Conservation (phyloP, 64 coral and sea anemone genomes). For the Pocillopora verrucosa region DNA sequence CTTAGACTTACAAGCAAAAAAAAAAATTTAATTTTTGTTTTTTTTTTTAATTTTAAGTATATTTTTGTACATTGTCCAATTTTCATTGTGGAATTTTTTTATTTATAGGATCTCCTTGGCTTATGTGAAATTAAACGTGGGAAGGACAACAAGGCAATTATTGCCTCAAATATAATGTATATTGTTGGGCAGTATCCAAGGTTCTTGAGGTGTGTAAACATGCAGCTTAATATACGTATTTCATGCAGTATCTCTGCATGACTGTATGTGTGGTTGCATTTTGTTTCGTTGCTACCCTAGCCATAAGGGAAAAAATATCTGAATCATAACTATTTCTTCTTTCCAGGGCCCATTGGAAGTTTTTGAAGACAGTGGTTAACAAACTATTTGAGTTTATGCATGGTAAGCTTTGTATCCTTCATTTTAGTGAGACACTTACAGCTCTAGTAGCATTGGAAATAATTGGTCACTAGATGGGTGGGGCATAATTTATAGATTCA, state of each 20-base stretch:
- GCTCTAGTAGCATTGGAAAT: no score
- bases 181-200: conserved; percentile 98
- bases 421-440: not conserved
- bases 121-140: conserved; percentile 99
- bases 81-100: not conserved
- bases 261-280: not conserved
- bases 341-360: conserved; percentile 92
- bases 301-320: no score
- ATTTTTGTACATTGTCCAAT: not conserved
- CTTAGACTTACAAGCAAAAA: no score
- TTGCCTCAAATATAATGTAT: conserved; percentile 99
- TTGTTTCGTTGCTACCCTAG: no score
- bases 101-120: conserved; percentile 83
- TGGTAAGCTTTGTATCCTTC: conserved; percentile 51
- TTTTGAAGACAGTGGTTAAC: conserved; percentile 97
- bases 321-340: not conserved
- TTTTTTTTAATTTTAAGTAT: no score
- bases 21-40: no score
- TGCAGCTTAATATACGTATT: no score
- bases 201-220: conserved; percentile 72
- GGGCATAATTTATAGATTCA: no score
- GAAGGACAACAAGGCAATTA: conserved; percentile 98
- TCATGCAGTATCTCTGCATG: not conserved
- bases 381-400: conserved; percentile 99
- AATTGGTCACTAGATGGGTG: no score